phyloP scores from a whole-genome alignment of 2,113 vertebrate genomes.

The Sardina pilchardus region DNA sequence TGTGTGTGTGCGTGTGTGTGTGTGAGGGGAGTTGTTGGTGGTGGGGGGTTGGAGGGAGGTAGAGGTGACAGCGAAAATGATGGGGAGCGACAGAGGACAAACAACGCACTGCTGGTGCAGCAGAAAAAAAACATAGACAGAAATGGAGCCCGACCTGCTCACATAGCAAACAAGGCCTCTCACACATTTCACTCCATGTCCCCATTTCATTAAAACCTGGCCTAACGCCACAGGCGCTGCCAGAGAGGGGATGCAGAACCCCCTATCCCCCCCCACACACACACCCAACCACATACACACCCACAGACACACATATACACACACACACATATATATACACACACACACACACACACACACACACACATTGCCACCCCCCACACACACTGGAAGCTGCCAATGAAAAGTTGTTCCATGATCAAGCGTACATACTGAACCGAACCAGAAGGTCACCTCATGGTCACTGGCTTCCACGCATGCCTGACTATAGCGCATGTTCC shows the following conservation, averaged over 20 bases:
- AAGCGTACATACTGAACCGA: not conserved
- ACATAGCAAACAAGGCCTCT: slow-evolving; percentile 10
- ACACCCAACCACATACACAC: too few relatives aligned
- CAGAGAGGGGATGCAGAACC: not conserved
- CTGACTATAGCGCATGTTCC: not conserved
- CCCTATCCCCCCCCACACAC: not conserved
- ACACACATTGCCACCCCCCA: not conserved
- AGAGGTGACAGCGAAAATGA: slow-evolving; percentile 27
- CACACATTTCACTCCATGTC: slow-evolving; percentile 10
- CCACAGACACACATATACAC: not conserved
- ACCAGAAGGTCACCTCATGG: not conserved
- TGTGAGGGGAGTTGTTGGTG: not conserved
- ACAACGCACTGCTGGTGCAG: slow-evolving; percentile 25
- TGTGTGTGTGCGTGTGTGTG: not conserved
- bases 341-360: not conserved
- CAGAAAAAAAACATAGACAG: not conserved
- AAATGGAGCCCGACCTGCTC: not conserved
- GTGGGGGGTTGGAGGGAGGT: not conserved
- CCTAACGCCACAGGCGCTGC: not conserved
- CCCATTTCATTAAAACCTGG: slow-evolving; percentile 5
- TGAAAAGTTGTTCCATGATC: not conserved
- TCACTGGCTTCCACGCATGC: not conserved
- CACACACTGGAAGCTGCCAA: not conserved
- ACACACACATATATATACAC: not conserved
- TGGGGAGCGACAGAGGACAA: slow-evolving; percentile 24